Evolutionary conservation across 2,888 invertebrate genomes (phyloP).

Genomic region (Hirtodrosophila histrioides): DNA sequence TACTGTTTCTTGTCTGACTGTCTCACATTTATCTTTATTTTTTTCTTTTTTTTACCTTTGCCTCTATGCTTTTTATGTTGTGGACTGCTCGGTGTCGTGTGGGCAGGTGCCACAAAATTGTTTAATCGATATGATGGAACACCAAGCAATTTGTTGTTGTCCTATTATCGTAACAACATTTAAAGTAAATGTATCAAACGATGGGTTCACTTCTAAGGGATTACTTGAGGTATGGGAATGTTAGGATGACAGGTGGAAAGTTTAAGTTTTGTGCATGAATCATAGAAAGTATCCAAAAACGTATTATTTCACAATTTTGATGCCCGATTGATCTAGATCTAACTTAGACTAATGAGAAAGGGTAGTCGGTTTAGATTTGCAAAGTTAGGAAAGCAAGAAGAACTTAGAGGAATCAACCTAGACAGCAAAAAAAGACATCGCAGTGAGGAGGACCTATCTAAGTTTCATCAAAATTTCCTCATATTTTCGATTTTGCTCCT

Average conservation of each 20-base stretch:
- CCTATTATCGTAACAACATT: constrained; percentile 21
- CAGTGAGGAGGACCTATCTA: too few relatives aligned
- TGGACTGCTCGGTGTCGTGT: constrained; percentile 24
- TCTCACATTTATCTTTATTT: constrained; percentile 34
- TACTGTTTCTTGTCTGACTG: constrained; percentile 27
- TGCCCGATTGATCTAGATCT: too few relatives aligned
- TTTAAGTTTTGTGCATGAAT: too few relatives aligned
- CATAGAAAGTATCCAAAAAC: too few relatives aligned
- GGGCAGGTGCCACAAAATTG: constrained; percentile 54
- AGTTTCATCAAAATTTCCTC: too few relatives aligned
- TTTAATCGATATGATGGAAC: constrained; percentile 60
- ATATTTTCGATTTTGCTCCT: too few relatives aligned
- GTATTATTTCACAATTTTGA: too few relatives aligned
- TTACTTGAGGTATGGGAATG: neutral
- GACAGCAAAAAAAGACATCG: too few relatives aligned
- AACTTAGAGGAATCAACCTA: too few relatives aligned
- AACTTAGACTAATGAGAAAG: too few relatives aligned
- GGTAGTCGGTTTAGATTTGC: too few relatives aligned
- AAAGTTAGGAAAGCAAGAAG: too few relatives aligned
- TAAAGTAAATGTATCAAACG: constrained; percentile 15
- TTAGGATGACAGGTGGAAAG: neutral
- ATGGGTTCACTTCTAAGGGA: constrained; percentile 2
- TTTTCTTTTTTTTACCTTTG: constrained; percentile 21
- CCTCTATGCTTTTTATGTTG: constrained; percentile 30
- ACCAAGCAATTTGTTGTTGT: constrained; percentile 53